Evolutionary conservation across 2,797 vertebrate genomes (phyloP).

Genomic region (Sparidentex hasta): DNA sequence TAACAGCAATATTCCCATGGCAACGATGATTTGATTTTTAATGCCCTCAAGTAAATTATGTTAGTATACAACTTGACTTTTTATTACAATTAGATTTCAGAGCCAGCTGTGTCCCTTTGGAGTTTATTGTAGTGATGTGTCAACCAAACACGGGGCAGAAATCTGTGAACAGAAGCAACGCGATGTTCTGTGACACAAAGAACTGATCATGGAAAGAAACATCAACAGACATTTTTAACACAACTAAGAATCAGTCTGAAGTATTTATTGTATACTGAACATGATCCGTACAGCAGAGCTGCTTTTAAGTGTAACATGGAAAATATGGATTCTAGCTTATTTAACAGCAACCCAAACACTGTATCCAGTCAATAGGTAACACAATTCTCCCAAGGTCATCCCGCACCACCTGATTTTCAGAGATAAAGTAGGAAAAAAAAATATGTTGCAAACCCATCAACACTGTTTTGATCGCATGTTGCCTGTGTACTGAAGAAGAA

Average conservation of each 20-base stretch:
- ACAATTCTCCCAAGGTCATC: neutral
- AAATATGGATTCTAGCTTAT: slow-evolving; percentile 1
- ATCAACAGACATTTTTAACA: neutral
- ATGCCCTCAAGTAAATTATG: too few species aligned
- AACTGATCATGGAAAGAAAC: neutral
- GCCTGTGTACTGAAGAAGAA: neutral
- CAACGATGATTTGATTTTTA: too few species aligned
- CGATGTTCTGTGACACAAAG: neutral
- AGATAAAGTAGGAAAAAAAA: neutral
- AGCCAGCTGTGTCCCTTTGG: too few species aligned
- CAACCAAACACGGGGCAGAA: neutral
- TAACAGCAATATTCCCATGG: too few species aligned
- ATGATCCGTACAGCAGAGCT: slow-evolving; percentile 13
- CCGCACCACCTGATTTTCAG: neutral
- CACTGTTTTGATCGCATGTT: neutral
- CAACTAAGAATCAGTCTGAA: neutral
- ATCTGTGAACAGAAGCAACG: neutral
- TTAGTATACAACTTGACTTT: too few species aligned
- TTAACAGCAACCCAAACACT: slow-evolving; percentile 7
- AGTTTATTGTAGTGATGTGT: too few species aligned
- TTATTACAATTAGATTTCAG: too few species aligned
- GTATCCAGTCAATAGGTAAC: neutral
- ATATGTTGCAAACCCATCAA: neutral
- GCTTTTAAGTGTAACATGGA: slow-evolving; percentile 23
- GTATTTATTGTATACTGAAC: slow-evolving; percentile 19